Evolutionary conservation across 2,113 vertebrate genomes (phyloP).

Genomic region (Pseudorectes ferrugineus): DNA sequence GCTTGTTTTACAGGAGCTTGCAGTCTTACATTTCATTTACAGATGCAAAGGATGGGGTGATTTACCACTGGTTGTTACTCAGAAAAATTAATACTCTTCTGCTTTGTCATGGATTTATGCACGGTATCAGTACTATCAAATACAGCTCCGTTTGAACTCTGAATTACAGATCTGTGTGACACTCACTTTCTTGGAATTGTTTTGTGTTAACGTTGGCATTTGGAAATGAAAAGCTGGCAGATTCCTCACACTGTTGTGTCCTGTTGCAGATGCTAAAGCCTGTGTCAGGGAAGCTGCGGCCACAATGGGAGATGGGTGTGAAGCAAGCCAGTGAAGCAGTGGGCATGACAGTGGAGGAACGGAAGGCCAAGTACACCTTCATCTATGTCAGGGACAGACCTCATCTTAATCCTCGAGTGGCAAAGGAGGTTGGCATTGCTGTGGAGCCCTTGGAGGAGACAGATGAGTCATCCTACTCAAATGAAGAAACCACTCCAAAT

Average conservation of each 20-base stretch:
- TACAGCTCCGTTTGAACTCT: neutral
- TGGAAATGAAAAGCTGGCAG: neutral
- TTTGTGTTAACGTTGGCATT: neutral
- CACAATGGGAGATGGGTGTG: constrained; percentile 90
- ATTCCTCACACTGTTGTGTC: neutral
- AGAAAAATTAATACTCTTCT: neutral
- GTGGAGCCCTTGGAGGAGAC: constrained; percentile 60
- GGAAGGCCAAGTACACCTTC: constrained; percentile 86
- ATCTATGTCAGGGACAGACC: constrained; percentile 83
- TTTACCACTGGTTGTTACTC: neutral
- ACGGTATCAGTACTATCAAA: neutral
- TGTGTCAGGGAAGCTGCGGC: constrained; percentile 83
- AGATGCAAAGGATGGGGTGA: neutral
- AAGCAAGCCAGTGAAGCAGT: constrained; percentile 86
- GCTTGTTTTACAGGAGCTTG: neutral
- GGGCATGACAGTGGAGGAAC: constrained; percentile 78
- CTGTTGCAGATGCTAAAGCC: constrained; percentile 74
- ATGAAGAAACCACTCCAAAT: constrained; percentile 19
- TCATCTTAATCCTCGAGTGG: constrained; percentile 82
- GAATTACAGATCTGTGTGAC: neutral
- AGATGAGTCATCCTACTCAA: constrained; percentile 17
- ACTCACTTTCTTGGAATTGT: neutral
- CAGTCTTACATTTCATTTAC: neutral
- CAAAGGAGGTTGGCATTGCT: constrained; percentile 73
- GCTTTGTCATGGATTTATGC: neutral